phyloP scores from a whole-genome alignment of 2,888 invertebrate species.

The Dryadula phaetusa region DNA sequence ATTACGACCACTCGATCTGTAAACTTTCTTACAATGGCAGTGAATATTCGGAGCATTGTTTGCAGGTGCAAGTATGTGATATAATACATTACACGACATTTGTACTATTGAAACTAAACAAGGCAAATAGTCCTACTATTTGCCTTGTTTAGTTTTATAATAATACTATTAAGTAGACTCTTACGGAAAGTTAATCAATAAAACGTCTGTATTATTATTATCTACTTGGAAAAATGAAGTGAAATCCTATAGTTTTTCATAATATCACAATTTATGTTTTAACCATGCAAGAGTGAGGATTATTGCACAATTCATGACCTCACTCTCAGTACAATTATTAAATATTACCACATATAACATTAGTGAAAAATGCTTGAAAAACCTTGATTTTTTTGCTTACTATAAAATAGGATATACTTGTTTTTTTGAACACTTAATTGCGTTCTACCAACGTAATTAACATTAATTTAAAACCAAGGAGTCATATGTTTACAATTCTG shows the following conservation, averaged over 20 bases:
- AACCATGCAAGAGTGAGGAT: neutral
- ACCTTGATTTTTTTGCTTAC: constrained; percentile 8
- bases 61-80: neutral
- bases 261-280: no score
- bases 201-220: no score
- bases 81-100: no score
- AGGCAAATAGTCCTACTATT: no score
- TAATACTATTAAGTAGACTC: no score
- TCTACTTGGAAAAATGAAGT: no score
- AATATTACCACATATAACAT: constrained; percentile 26
- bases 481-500: neutral
- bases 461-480: no score
- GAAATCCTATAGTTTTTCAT: no score
- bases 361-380: constrained; percentile 21
- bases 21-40: neutral
- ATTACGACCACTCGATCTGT: constrained; percentile 12
- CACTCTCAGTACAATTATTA: constrained; percentile 20
- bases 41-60: neutral
- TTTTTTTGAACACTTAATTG: neutral
- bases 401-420: neutral
- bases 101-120: no score
- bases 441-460: neutral
- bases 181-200: no score
- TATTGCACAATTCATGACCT: constrained; percentile 20
- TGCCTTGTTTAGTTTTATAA: no score